These are phyloP conservation scores for Cichladusa arquata DNA, from an alignment of 2,113 vertebrate species.

Conservation along the genomic window DNA sequence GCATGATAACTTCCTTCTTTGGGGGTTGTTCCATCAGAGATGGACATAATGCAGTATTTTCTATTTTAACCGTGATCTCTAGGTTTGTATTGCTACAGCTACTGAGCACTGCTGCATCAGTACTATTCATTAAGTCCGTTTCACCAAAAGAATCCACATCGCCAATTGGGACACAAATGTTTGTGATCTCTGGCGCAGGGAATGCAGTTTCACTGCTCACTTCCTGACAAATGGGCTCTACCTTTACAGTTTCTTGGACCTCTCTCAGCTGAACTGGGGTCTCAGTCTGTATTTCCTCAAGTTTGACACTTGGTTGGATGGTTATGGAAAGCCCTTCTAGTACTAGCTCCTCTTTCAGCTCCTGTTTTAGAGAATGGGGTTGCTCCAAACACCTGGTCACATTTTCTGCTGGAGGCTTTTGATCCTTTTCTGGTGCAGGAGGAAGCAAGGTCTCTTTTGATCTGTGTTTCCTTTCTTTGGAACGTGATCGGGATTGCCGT, in stretches of 20 bases:
- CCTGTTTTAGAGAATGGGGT: neutral
- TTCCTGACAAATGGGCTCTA: constrained; percentile 43
- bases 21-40: constrained; percentile 23
- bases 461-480: constrained; percentile 78
- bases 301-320: constrained; percentile 24
- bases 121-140: neutral
- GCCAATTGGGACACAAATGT: constrained; percentile 29
- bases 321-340: constrained; percentile 45
- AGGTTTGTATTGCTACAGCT: constrained; percentile 44
- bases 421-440: neutral
- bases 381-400: neutral
- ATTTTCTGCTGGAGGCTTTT: neutral
- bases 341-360: neutral
- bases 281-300: neutral
- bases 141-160: constrained; percentile 59
- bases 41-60: constrained; percentile 32
- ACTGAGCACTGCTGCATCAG: neutral
- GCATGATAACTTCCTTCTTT: constrained; percentile 48
- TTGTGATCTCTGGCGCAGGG: constrained; percentile 39
- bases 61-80: constrained; percentile 60
- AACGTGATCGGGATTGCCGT: constrained; percentile 66
- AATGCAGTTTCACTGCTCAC: neutral
- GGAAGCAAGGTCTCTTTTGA: neutral
- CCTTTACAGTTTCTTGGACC: constrained; percentile 43
- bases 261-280: neutral